Evolutionary conservation across 2,113 vertebrate species (phyloP).

Genomic region (Cephalopholis sonnerati): DNA sequence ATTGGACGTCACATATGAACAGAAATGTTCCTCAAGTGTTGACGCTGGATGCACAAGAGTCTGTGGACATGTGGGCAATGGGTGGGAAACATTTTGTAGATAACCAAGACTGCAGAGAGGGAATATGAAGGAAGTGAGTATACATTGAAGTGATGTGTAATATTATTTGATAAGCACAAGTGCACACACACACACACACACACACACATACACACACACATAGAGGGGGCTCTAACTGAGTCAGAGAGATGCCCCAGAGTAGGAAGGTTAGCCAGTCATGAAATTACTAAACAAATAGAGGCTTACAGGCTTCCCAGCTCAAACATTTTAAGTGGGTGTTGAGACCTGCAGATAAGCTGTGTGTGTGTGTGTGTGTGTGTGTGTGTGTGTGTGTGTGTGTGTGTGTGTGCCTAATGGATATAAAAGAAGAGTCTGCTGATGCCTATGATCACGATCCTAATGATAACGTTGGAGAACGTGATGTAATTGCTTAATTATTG

Average conservation of each 20-base stretch:
- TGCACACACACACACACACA: constrained; percentile 30
- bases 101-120: neutral
- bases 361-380: constrained; percentile 15
- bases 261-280: constrained; percentile 70
- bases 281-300: constrained; percentile 77
- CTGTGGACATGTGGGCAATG: neutral
- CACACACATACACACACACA: constrained; percentile 33
- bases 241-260: constrained; percentile 63
- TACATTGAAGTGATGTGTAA: constrained; percentile 40
- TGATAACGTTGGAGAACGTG: neutral
- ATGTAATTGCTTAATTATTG: constrained; percentile 19
- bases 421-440: constrained; percentile 6
- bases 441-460: neutral
- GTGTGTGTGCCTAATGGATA: constrained; percentile 20
- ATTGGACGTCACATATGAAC: neutral
- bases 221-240: constrained; percentile 28
- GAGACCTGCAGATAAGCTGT: constrained; percentile 36
- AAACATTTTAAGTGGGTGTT: constrained; percentile 38
- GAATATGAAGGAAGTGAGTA: neutral
- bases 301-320: constrained; percentile 49
- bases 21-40: neutral
- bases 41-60: neutral
- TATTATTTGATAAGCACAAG: constrained; percentile 52
- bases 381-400: constrained; percentile 27
- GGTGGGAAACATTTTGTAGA: neutral